Evolutionary conservation across 2,113 vertebrate genomes (phyloP).

Genomic region (Muntiacus reevesi): DNA sequence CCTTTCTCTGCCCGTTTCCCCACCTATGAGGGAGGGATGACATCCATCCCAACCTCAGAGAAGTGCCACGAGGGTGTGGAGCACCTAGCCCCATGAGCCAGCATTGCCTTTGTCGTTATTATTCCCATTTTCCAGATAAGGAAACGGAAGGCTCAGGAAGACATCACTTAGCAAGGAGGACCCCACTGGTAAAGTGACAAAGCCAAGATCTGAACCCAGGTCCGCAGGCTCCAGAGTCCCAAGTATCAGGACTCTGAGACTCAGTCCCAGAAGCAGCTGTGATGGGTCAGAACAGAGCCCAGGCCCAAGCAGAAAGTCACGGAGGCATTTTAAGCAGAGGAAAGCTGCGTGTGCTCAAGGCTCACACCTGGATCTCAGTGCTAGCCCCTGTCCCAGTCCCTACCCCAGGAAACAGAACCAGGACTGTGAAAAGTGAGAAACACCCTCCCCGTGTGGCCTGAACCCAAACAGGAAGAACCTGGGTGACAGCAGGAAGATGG

Average conservation of each 20-base stretch:
- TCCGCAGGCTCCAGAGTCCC: no score
- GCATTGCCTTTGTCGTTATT: accelerated
- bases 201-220: background rate
- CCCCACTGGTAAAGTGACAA: accelerated
- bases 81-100: accelerated
- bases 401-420: background rate
- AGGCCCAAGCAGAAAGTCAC: accelerated
- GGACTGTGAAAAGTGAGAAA: background rate
- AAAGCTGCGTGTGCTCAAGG: background rate
- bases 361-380: background rate
- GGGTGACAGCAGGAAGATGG: background rate
- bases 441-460: background rate
- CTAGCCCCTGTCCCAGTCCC: background rate
- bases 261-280: background rate
- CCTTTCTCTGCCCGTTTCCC: background rate
- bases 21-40: background rate
- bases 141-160: background rate
- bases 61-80: accelerated
- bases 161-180: accelerated
- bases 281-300: accelerated
- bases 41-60: background rate
- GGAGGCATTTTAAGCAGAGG: accelerated
- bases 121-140: background rate
- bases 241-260: no score
- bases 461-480: background rate